These are phyloP conservation scores for Luffia ferchaultella DNA, from an alignment of 2,888 invertebrate species.

Conservation along the genomic window DNA sequence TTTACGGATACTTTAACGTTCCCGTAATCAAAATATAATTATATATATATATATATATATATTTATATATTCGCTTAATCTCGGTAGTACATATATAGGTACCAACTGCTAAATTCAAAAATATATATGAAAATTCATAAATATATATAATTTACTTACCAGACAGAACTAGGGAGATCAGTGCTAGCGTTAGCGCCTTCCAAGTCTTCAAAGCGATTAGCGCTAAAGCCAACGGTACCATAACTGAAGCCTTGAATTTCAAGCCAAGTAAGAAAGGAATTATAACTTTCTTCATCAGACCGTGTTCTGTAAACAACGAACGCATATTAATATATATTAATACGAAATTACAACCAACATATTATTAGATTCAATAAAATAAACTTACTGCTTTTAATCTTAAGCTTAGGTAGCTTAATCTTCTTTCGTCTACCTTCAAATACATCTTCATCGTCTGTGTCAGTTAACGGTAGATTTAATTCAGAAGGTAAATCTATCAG, in stretches of 20 bases:
- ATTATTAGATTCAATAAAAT: constrained; percentile 5
- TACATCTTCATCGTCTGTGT: constrained; percentile 55
- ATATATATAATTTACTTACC: constrained; percentile 41
- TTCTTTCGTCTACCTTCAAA: constrained; percentile 60
- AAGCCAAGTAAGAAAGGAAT: constrained; percentile 86
- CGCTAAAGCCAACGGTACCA: constrained; percentile 82
- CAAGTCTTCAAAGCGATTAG: constrained; percentile 88
- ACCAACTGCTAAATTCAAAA: too few species aligned
- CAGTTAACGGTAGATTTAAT: constrained; percentile 74
- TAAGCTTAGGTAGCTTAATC: constrained; percentile 59
- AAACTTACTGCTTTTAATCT: constrained; percentile 51
- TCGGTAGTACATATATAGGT: too few species aligned
- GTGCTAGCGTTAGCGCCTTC: constrained; percentile 87
- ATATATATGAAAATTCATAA: too few species aligned
- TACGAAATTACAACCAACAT: constrained; percentile 8
- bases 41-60: too few species aligned
- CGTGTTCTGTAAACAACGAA: constrained; percentile 69
- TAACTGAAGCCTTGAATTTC: constrained; percentile 85
- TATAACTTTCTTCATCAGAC: constrained; percentile 84
- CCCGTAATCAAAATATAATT: too few species aligned
- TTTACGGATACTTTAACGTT: too few species aligned
- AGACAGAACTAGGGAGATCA: constrained; percentile 83
- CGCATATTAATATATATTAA: constrained; percentile 9
- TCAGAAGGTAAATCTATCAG: constrained; percentile 71
- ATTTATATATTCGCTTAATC: too few species aligned